Percentiles rank a stretch among this genome's conserved stretches.
Evolutionary conservation across 2,113 vertebrate genomes (phyloP).

Genomic region (Patagioenas fasciata): DNA sequence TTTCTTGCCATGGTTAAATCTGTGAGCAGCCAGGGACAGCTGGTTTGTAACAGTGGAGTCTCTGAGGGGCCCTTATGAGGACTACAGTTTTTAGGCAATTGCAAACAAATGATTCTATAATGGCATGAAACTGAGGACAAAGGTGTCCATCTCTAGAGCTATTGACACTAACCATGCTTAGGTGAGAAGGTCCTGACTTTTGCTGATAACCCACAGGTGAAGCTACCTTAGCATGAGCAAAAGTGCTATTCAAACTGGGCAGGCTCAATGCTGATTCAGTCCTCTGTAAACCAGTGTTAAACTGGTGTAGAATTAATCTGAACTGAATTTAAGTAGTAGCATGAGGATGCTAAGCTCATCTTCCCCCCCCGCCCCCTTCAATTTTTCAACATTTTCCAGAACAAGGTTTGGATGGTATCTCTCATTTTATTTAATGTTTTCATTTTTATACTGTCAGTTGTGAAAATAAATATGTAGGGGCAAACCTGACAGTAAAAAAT

Average conservation of each 20-base stretch:
- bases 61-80: not conserved
- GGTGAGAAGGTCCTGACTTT: not conserved
- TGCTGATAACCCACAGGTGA: not conserved
- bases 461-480: not conserved
- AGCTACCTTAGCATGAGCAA: not conserved
- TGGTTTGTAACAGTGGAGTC: not conserved
- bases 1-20: not conserved
- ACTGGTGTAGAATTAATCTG: not conserved
- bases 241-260: not conserved
- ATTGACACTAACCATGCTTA: not conserved
- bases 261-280: not conserved
- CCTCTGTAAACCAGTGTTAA: not conserved
- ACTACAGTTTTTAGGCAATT: not conserved
- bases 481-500: not conserved
- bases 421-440: not conserved
- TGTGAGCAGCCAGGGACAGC: not conserved
- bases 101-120: not conserved
- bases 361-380: too few relatives aligned
- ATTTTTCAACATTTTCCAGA: not conserved
- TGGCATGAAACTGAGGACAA: not conserved
- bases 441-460: not conserved
- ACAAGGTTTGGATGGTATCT: not conserved
- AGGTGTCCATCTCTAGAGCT: not conserved
- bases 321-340: not conserved
- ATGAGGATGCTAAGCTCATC: not conserved